Evolutionary conservation across 2,888 invertebrate genomes (phyloP), one percentile per base, ranked within the genome.

Genomic region (Chalcis sispes): DNA sequence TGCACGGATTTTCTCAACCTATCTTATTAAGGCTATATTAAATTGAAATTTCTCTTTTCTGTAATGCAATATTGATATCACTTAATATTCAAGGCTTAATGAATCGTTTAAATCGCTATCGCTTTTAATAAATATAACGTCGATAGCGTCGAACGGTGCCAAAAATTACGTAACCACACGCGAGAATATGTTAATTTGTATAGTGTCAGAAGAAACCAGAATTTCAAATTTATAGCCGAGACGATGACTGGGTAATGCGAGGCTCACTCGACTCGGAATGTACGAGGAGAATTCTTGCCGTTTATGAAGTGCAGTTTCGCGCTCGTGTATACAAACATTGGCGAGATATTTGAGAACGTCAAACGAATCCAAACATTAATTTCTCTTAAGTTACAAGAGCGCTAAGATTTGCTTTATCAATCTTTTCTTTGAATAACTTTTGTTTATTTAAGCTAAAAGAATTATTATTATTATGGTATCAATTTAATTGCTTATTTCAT

Each of bases 331-430:
- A 72, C 65, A 65, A 65, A 65, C 48, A 65, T 48, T 15, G 36
- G n/a, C 13, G n/a, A 18, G 32, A 56, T 58, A 27, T 18, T 18
- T 10, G 58, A 46, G 42, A 25, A 27, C 40, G 40, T 48, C 48
- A 20, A 66, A 73, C 48, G 65, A 72, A 72, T 61, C 50, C 40
- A 13, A 18, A 13, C 52, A 54, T 67, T 67, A 52, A 61, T 61
- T 59, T 54, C 50, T 29, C 40, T n/a, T 36, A 20, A 29, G 23
- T n/a, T 29, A 29, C 46, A 3, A 0, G 52, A 8, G n/a, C 20
- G 15, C n/a, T 20, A 29, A 25, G 69, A 59, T 58, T 48, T 5
- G 25, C 4, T 18, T 70, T 54, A 29, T 50, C 48, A 48, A 58
- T 48, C 48, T 67, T 20, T 42, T 56, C 27, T 42, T 15, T 8